Base-by-base conservation (phyloP, 2,888 invertebrate genomes). In the Megamerina dolium region DNA sequence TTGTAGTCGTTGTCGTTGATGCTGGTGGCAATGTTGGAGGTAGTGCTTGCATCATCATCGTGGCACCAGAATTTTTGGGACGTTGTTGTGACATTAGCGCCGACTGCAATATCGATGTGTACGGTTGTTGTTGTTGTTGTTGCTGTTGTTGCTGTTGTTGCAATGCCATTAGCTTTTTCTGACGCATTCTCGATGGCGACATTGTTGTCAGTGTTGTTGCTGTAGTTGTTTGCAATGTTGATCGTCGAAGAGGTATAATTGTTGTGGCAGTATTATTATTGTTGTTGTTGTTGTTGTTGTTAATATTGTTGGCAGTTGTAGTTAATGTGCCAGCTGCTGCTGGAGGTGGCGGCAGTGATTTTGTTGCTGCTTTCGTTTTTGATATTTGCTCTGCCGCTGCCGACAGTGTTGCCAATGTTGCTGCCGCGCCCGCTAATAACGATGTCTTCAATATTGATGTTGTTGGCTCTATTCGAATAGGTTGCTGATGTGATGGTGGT, bases 171-270 rank as follows among this genome's bases (percentile, higher is more conserved):
- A 50, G 51, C 16, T 52, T 50, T 20, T 47, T 45, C 14, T 27
- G 37, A 18, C 45, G 45, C 33, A 26, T 23, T 23, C 10, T 6
- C 10, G 23, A 6, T 58, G 56, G n/a, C 58, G 50, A 10, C 49
- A 48, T 17, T 49, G 49, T 16, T 33, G 45, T 13, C 47, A 54
- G 23, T 51, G 36, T 16, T 36, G 42, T n/a, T 51, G 51, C 41
- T 56, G 53, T 33, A 60, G 53, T 12, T 56, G 55, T 19, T 61
- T 56, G 64, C 56, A 70, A 58, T 57, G 68, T 70, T 51, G 68
- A 58, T 55, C 70, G 70, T 51, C 70, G 53, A 54, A 69, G 70
- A 52, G 69, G 70, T 56, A 64, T 68, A 55, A n/a, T n/a, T 68
- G 68, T 45, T 61, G 46, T 36, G 50, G 46, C 20, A 14, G 46